Base-by-base conservation (phyloP, 2,888 invertebrate genomes). In the Eupithecia vulgata region DNA sequence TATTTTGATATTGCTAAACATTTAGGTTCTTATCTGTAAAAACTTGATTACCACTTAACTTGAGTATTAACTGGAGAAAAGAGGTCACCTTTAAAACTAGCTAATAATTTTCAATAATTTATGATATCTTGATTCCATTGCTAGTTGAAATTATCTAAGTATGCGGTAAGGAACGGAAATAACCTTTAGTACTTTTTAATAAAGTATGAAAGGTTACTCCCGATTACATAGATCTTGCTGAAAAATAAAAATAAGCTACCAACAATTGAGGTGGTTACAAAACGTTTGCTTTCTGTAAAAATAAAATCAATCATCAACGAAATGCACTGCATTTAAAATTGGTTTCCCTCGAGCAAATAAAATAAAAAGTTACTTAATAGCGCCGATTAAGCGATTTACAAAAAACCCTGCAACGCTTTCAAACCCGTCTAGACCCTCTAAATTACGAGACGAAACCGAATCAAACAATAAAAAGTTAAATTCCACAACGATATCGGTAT, bases 401-500 rank as follows among this genome's bases (percentile, higher is more conserved):
- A 77, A 76, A 79, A 76, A 73, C n/a, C 66, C 68, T 70, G 73
- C 75, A 68, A 68, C 70, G 82, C 83, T 86, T 89, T 89, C 88
- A 87, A 85, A 82, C 83, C 88, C 83, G 91, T 92, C 92, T 92
- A 90, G 91, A 93, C 91, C 89, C 84, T 88, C 83, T 81, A 93
- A 93, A 94, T 93, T 92, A 90, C 80, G 84, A 87, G 84, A 87
- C 84, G 86, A 89, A 89, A 89, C 88, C 85, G 88, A 92, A 91
- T 90, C 88, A 82, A 89, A 92, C 87, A 92, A 92, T 88, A 93
- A 94, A 92, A 94, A 90, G 88, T 82, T 86, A 92, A 93, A 92
- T 93, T 91, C 93, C 92, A 90, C 88, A 91, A 90, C 91, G 90
- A 88, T 92, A 93, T 90, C 90, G 89, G 88, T 86, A 88, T 89